A percentile compares a stretch with the other conserved stretches of the same genome.
Evolutionary conservation across 1,140 invertebrate genomes (phyloP).

Genomic region (Tetramorium simillimum): DNA sequence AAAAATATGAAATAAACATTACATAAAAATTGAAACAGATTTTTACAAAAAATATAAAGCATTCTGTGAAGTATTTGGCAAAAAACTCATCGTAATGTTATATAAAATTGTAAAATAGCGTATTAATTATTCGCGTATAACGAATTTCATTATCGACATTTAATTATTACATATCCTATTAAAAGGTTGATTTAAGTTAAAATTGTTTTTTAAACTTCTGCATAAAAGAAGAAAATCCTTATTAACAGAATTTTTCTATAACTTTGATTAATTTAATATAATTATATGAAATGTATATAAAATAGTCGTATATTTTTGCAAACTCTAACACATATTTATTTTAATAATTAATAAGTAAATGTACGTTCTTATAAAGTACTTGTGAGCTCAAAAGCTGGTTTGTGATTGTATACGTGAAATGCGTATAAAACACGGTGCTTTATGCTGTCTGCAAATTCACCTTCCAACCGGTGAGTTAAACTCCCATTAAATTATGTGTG

Average conservation of each 20-base stretch:
- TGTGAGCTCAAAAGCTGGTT: not conserved
- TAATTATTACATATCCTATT: not conserved
- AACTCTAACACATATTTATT: constrained; percentile 1
- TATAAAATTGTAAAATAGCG: not conserved
- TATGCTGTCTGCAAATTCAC: constrained; percentile 60
- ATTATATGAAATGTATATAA: not conserved
- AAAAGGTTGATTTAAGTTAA: not conserved
- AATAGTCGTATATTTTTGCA: not conserved
- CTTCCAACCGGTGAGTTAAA: constrained; percentile 63
- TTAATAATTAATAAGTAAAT: constrained; percentile 40
- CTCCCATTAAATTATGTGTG: constrained; percentile 69
- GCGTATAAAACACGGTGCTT: constrained; percentile 41
- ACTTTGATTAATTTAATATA: not conserved
- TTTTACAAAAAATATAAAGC: not conserved
- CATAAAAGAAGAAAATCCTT: not conserved
- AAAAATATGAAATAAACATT: not conserved
- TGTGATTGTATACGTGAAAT: not conserved
- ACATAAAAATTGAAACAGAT: not conserved
- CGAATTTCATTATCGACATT: not conserved
- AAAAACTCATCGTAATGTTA: not conserved
- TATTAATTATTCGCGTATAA: not conserved
- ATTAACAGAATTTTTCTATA: not conserved
- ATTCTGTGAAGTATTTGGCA: not conserved
- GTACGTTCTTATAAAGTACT: not conserved
- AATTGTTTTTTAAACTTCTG: not conserved